Evolutionary conservation across 2,797 vertebrate genomes (phyloP).

Genomic region (Xenentodon cancila): DNA sequence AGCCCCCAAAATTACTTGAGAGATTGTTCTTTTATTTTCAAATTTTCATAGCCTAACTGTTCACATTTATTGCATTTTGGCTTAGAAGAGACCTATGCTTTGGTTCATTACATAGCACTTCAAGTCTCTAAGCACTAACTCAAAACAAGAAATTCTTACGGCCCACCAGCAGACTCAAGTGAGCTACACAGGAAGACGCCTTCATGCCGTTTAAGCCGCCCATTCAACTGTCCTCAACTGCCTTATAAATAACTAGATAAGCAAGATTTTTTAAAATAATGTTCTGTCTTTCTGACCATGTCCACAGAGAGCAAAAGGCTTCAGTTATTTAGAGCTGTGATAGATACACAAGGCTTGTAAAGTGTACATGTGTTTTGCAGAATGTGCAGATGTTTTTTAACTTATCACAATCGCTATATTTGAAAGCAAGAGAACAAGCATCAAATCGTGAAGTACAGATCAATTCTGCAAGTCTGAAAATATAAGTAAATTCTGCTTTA

Average conservation of each 20-base stretch:
- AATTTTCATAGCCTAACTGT: not conserved
- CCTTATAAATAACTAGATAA: constrained; percentile 43
- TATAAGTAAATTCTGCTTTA: no score
- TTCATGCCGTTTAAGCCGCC: constrained; percentile 42
- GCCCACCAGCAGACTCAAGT: constrained; percentile 61
- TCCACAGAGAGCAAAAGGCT: constrained; percentile 23
- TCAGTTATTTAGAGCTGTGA: no score
- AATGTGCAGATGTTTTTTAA: no score
- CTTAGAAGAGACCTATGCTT: constrained; percentile 13
- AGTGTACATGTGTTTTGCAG: no score
- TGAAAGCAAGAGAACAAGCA: no score
- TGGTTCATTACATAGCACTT: constrained; percentile 13
- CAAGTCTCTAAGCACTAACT: constrained; percentile 36
- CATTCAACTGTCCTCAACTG: constrained; percentile 52
- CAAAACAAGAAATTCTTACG: constrained; percentile 35
- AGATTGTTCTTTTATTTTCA: not conserved
- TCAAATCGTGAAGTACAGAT: no score
- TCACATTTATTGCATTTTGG: not conserved
- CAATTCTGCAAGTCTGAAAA: no score
- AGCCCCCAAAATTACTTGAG: not conserved
- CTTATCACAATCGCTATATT: no score
- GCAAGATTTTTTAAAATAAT: constrained; percentile 18
- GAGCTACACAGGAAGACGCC: constrained; percentile 63
- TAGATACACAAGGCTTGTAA: no score
- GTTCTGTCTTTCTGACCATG: constrained; percentile 14